phyloP scores from a whole-genome alignment of 2,113 vertebrate species.

The Rhabdornis inornatus region DNA sequence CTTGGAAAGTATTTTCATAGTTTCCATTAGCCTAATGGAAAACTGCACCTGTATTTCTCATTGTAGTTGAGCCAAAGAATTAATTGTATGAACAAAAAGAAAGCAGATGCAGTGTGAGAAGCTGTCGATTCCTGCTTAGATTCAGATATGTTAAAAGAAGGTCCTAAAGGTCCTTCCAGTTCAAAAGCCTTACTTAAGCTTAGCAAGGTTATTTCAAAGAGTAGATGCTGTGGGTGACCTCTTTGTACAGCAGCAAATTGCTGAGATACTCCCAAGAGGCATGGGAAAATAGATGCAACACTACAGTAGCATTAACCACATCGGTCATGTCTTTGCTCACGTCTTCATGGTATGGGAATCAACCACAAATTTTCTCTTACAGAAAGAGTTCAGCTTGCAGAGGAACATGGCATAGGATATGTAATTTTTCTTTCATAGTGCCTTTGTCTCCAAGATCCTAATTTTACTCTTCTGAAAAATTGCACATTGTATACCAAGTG shows the following conservation, averaged over 20 bases:
- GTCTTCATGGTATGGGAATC: neutral
- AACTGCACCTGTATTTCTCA: slow-evolving; percentile 30
- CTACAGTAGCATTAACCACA: neutral
- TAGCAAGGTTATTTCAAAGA: neutral
- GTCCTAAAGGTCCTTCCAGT: neutral
- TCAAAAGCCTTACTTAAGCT: neutral
- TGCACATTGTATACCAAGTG: neutral
- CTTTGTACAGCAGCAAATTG: neutral
- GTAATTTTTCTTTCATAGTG: neutral
- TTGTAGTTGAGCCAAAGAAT: slow-evolving; percentile 28
- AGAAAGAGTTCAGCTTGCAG: slow-evolving; percentile 10
- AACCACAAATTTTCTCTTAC: neutral
- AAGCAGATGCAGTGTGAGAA: neutral
- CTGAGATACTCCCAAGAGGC: neutral
- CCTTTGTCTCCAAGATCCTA: neutral
- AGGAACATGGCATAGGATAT: neutral
- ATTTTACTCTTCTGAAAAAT: neutral
- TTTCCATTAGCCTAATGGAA: slow-evolving; percentile 64
- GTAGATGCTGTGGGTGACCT: neutral
- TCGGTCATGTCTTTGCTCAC: neutral
- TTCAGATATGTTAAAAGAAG: neutral
- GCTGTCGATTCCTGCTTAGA: neutral
- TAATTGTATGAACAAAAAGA: slow-evolving; percentile 12
- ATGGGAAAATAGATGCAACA: neutral
- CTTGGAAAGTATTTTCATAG: slow-evolving; percentile 51